A percentile compares a stretch with the other conserved stretches of the same genome.
Evolutionary conservation across 2,113 vertebrate species (phyloP).

Genomic region (Toxostoma redivivum): DNA sequence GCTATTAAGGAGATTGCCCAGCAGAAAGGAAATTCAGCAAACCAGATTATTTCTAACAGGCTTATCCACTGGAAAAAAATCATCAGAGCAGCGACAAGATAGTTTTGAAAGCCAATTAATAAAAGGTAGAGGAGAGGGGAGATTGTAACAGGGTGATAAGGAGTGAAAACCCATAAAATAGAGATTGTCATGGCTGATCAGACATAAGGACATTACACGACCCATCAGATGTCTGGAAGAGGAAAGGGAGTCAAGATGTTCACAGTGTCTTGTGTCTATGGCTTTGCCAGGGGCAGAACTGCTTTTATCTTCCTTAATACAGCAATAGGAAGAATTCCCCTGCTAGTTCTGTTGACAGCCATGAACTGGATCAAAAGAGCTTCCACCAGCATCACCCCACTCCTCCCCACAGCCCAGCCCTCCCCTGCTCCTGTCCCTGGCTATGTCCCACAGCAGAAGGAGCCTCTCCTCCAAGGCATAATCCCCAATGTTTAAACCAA

Average conservation of each 20-base stretch:
- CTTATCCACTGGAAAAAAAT: conserved; percentile 44
- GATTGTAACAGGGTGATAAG: conserved; percentile 10
- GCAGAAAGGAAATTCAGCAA: conserved; percentile 59
- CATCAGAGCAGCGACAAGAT: not conserved
- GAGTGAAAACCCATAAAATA: not conserved
- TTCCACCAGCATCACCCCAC: not conserved
- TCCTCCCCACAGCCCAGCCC: not conserved
- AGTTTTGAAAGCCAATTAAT: conserved; percentile 40
- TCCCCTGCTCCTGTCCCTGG: not conserved
- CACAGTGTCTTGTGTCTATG: not conserved
- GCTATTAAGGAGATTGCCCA: conserved; percentile 26
- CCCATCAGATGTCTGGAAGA: not conserved
- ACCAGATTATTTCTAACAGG: conserved; percentile 65
- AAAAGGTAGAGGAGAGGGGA: not conserved
- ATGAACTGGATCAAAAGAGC: not conserved
- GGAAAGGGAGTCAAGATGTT: not conserved
- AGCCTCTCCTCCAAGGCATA: rapidly evolving
- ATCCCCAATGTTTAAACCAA: rapidly evolving
- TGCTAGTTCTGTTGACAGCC: not conserved
- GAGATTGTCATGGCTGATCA: not conserved
- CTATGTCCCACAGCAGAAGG: rapidly evolving
- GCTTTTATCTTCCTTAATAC: not conserved
- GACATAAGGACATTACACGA: not conserved
- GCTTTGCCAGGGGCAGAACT: not conserved
- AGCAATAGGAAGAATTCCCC: not conserved